Evolutionary conservation across 1,140 invertebrate genomes (phyloP).

Genomic region (Drosophila lacteicornis): DNA sequence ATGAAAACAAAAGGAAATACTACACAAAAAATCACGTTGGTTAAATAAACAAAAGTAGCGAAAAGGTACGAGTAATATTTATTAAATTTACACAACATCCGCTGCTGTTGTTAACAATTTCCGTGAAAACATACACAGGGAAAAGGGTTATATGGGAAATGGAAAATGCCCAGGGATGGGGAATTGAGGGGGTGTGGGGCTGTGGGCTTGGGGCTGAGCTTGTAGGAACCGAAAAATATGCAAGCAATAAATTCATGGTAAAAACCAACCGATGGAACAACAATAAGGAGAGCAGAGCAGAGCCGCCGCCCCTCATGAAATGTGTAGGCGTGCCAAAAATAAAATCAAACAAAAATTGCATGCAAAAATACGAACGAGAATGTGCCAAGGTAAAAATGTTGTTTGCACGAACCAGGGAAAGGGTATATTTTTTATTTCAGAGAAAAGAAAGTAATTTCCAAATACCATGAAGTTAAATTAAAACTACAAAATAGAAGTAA

Average conservation of each 20-base stretch:
- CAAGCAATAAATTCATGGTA: slow-evolving; percentile 74
- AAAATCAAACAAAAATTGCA: slow-evolving; percentile 68
- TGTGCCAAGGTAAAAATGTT: slow-evolving; percentile 8
- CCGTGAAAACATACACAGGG: slow-evolving; percentile 40
- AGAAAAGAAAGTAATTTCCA: neutral
- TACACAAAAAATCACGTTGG: slow-evolving; percentile 34
- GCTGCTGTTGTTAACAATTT: slow-evolving; percentile 77
- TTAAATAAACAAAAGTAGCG: slow-evolving; percentile 70
- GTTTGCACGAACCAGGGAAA: neutral
- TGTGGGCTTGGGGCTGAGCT: slow-evolving; percentile 8
- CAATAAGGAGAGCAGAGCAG: slow-evolving; percentile 18
- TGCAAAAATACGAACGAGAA: slow-evolving; percentile 33
- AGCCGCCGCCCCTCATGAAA: slow-evolving; percentile 19
- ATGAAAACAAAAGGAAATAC: neutral
- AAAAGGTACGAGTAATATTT: slow-evolving; percentile 58
- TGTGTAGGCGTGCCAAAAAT: slow-evolving; percentile 71
- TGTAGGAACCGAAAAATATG: slow-evolving; percentile 69
- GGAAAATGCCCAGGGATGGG: neutral
- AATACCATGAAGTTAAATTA: neutral
- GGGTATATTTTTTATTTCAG: neutral
- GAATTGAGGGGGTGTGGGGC: no score
- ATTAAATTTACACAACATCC: slow-evolving; percentile 82
- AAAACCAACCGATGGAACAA: slow-evolving; percentile 60
- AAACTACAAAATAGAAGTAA: neutral
- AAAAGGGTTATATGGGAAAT: neutral